phyloP scores from a whole-genome alignment of 2,888 invertebrate genomes.

The Clistopyga incitator region DNA sequence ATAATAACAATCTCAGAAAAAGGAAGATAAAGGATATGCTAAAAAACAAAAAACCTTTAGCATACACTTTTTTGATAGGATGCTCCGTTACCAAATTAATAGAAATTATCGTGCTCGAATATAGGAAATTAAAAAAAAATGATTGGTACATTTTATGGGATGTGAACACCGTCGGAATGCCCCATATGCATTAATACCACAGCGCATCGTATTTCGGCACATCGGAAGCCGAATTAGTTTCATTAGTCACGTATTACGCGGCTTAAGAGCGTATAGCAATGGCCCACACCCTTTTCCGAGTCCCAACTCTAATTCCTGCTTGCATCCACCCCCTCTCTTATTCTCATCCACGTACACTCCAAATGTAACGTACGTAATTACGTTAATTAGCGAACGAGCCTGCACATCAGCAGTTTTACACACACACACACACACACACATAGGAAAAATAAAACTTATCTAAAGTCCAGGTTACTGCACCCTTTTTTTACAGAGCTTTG shows the following conservation, averaged over 20 bases:
- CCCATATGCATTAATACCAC: constrained; percentile 15
- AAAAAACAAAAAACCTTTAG: too few species aligned
- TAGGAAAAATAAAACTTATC: not conserved
- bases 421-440: not conserved
- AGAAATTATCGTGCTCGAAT: too few species aligned
- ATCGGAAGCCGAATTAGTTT: constrained; percentile 50
- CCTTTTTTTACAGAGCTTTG: not conserved
- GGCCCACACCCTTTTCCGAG: constrained; percentile 50
- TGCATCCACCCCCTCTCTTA: constrained; percentile 24
- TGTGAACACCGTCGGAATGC: not conserved
- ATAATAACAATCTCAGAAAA: too few species aligned
- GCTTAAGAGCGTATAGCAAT: constrained; percentile 36
- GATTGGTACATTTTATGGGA: too few species aligned
- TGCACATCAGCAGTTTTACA: constrained; percentile 42
- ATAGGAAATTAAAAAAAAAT: too few species aligned
- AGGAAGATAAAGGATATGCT: too few species aligned
- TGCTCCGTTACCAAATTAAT: too few species aligned
- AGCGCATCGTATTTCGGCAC: constrained; percentile 27
- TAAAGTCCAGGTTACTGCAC: too few species aligned
- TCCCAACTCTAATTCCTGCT: constrained; percentile 46
- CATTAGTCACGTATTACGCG: constrained; percentile 62
- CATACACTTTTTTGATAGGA: too few species aligned
- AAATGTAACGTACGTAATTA: constrained; percentile 61
- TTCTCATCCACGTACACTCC: constrained; percentile 40
- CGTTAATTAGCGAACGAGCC: constrained; percentile 57